Conservation (phyloP, 2,797 vertebrate genomes). For the Sitta carolinensis region DNA sequence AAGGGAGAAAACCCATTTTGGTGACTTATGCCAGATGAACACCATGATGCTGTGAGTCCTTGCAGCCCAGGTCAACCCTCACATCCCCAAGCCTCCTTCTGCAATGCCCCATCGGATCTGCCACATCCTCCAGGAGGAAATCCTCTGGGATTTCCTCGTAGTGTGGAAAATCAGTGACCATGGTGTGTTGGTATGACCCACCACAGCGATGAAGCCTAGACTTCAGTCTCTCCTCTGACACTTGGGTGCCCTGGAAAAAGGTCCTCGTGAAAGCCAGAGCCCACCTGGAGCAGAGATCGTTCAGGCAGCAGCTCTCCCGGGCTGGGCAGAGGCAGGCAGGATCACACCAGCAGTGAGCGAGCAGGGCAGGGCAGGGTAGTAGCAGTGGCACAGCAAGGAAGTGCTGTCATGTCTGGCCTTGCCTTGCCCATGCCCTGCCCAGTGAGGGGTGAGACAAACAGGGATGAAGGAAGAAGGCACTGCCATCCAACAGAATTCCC, state of each 20-base stretch:
- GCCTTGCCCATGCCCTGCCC: not conserved
- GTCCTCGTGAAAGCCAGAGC: not conserved
- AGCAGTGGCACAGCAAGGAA: constrained; percentile 27
- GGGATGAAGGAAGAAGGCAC: not conserved
- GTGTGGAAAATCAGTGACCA: not conserved
- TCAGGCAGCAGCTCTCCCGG: accelerated
- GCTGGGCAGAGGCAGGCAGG: not conserved
- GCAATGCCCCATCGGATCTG: not conserved
- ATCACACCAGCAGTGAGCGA: not conserved
- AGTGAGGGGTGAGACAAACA: not conserved
- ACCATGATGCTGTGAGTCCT: not conserved
- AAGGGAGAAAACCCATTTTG: not conserved
- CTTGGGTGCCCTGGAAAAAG: not conserved
- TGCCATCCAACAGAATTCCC: not conserved
- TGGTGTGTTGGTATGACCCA: accelerated
- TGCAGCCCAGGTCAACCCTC: not conserved
- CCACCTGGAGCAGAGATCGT: not conserved
- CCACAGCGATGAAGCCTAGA: accelerated
- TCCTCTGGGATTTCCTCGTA: not conserved
- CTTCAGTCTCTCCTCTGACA: not conserved
- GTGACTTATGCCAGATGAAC: not conserved
- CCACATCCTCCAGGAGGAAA: not conserved
- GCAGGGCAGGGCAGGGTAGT: constrained; percentile 32
- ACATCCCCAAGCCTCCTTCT: not conserved
- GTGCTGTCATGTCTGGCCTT: constrained; percentile 2